Base-by-base conservation (phyloP, 2,797 vertebrate genomes). In the Notolabrus celidotus region DNA sequence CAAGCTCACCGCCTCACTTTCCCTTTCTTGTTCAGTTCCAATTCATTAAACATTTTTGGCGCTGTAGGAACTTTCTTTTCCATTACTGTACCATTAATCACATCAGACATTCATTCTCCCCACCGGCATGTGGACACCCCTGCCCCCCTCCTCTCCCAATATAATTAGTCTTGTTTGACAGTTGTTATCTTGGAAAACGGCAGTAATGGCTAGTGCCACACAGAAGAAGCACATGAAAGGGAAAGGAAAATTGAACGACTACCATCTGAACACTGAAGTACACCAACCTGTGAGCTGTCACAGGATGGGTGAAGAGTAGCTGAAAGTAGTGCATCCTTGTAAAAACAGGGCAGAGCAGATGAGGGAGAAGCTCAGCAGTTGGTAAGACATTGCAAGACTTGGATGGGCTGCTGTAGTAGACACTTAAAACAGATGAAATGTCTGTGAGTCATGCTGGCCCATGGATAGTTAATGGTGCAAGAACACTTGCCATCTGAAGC, bases 171-270 rank as follows among this genome's bases (percentile, higher is more conserved):
- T 88, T 86, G 66, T 86, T 87, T 89, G 90, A 92, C 82, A 85
- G 82, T 88, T 91, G 88, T 91, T 92, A 92, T 93, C 90, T 91
- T 80, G 89, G 88, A 91, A 92, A 91, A 83, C 33, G 65, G 60
- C 65, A 73, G 88, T 86, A 88, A 92, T 34, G 46, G 79, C 81
- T 61, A 89, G 77, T 77, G 82, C 70, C 83, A 83, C 79, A 80
- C 60, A 62, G 68, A 60, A 43, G 12, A 65, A 57, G 36, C 31
- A 62, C 56, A 85, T 82, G 76, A 88, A 82, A 81, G 62, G 46
- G 45, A 72, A 74, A 64, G 72, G 85, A 87, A 79, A 87, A 76
- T 12, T 61, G 63, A 86, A 81, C 31, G 50, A 72, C 50, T 56
- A 84, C 82, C 83, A 88, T 86, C 58, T 83, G 86, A 88, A 82